Evolutionary conservation across 2,113 vertebrate genomes (phyloP).

Genomic region (Rhinoderma darwinii): DNA sequence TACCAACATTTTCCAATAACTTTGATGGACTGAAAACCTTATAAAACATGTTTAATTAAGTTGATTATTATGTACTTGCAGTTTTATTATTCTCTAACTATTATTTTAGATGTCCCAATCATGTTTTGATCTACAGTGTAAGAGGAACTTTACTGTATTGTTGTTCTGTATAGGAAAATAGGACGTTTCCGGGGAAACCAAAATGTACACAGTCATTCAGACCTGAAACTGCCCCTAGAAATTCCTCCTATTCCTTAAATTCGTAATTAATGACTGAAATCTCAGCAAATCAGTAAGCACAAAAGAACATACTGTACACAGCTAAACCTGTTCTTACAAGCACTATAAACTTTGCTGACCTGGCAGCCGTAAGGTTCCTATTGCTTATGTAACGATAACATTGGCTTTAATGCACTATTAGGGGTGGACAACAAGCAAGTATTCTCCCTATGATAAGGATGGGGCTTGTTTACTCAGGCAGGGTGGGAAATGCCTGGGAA

Average conservation of each 20-base stretch:
- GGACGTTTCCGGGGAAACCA: background rate
- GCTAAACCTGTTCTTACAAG: background rate
- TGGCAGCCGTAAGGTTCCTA: background rate
- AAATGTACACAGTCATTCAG: background rate
- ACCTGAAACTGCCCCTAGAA: background rate
- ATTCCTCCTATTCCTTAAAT: background rate
- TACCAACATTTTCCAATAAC: too few relatives aligned
- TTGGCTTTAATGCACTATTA: background rate
- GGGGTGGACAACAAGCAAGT: background rate
- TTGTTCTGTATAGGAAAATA: background rate
- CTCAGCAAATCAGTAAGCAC: background rate
- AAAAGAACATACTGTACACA: background rate
- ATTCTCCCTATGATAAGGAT: conserved; percentile 1
- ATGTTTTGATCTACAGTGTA: background rate
- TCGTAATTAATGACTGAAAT: background rate
- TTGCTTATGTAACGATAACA: background rate
- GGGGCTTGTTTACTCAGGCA: conserved; percentile 15
- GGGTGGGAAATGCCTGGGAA: conserved; percentile 29
- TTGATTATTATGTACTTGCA: background rate
- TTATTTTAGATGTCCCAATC: background rate
- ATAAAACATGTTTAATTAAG: too few relatives aligned
- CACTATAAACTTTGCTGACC: background rate
- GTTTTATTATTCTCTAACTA: background rate
- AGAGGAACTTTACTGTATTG: background rate
- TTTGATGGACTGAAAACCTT: too few relatives aligned